Conservation (phyloP, 2,113 vertebrate genomes). For the Odocoileus virginianus region DNA sequence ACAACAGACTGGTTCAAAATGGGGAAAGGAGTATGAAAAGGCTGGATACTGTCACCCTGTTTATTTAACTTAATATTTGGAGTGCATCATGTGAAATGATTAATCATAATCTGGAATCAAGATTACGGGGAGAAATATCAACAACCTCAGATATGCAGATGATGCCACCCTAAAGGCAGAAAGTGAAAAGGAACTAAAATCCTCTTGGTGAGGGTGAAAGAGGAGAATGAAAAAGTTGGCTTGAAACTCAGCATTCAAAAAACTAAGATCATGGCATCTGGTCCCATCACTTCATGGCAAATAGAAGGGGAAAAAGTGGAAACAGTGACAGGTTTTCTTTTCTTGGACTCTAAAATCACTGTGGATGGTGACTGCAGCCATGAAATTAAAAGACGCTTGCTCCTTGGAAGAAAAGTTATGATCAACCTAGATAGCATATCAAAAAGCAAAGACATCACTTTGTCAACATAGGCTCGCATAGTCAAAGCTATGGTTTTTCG, state of each 20-base stretch:
- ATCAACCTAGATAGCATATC: background rate
- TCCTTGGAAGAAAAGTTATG: background rate
- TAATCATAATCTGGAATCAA: background rate
- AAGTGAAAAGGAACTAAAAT: background rate
- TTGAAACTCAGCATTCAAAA: background rate
- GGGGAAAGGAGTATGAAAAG: background rate
- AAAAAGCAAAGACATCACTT: background rate
- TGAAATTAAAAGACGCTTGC: background rate
- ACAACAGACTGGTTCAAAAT: background rate
- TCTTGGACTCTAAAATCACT: background rate
- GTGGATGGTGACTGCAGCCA: background rate
- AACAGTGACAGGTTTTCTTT: background rate
- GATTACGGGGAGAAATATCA: background rate
- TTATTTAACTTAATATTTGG: background rate
- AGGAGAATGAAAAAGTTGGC: background rate
- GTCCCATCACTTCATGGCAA: background rate
- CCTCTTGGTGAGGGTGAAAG: background rate
- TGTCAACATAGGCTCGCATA: background rate
- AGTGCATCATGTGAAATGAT: background rate
- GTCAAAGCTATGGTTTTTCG: background rate
- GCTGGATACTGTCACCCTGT: background rate
- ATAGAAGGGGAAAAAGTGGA: background rate
- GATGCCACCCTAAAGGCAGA: background rate
- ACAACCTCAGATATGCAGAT: background rate
- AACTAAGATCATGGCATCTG: background rate